Evolutionary conservation across 2,797 vertebrate genomes (phyloP), one percentile per base, ranked within the genome.

Genomic region (Syngnathus acus): DNA sequence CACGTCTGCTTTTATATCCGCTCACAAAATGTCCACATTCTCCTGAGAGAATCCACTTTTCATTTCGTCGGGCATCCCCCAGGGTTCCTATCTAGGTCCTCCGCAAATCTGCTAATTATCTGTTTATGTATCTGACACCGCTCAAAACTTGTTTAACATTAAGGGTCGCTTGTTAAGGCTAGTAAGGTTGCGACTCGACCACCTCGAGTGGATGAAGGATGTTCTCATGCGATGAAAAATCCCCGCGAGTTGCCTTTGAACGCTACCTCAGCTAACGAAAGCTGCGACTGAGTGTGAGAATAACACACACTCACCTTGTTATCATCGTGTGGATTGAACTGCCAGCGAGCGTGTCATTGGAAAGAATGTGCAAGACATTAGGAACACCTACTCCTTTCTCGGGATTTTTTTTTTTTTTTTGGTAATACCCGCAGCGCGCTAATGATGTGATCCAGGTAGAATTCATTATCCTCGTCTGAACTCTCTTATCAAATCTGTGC

Each of bases 201-300:
- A 81, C 82, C 84, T 66, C 67, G 23, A 83, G 85, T 81, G 79
- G 89, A 91, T 91, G 88, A 89, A 88, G 86, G 78, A 73, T 77
- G 87, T 86, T 90, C 90, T 92, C 87, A 89, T 90, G 89, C 89
- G 81, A 80, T 85, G 84, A 85, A 80, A 81, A 75, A 85, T 84
- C 85, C 69, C 79, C 81, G 73, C 65, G 59, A 39, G 39, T 76
- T 74, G 78, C 76, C 78, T 90, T 90, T 91, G 84, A 92, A 88
- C 84, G 81, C 59, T 66, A 72, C 61, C 37, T 68, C 6, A 47
- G 72, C 76, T 69, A 78, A 82, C 71, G 65, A 81, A 72, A 38
- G 67, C 74, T 64, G 60, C 0, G 11, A 62, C 64, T 51, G 48
- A 50, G 19, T 50, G 48, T 9, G 19, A n/a, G 19, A 58, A 38